phyloP scores from a whole-genome alignment of 2,797 vertebrate genomes.

The Mormyrops boulengeri region DNA sequence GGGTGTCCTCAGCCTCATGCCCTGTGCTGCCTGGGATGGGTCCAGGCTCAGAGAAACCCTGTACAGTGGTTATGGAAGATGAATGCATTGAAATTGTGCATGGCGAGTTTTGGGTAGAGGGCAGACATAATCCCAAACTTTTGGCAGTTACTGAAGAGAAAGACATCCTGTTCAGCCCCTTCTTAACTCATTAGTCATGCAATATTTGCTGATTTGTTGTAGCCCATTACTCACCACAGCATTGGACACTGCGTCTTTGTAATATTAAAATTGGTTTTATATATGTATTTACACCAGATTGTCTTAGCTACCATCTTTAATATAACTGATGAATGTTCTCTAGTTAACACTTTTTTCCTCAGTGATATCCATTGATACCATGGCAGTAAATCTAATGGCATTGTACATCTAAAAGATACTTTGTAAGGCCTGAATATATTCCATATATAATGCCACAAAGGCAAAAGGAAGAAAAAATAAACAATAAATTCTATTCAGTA shows the following conservation, averaged over 20 bases:
- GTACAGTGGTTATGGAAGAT: background rate
- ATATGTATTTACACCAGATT: background rate
- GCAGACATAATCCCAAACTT: background rate
- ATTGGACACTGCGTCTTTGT: background rate
- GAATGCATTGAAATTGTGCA: background rate
- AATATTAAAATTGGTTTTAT: background rate
- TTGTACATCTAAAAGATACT: background rate
- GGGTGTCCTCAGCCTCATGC: background rate
- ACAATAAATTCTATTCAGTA: background rate
- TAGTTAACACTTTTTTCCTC: background rate
- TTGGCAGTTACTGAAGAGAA: background rate
- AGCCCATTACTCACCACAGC: background rate
- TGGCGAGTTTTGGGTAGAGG: background rate
- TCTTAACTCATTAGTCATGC: background rate
- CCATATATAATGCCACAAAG: background rate
- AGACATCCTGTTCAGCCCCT: background rate
- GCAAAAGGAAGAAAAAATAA: background rate
- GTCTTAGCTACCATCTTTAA: background rate
- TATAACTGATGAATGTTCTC: background rate
- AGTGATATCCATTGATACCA: background rate
- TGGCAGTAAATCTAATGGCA: background rate
- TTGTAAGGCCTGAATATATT: background rate
- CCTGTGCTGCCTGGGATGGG: background rate
- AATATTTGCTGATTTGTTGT: background rate
- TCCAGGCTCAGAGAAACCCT: background rate